Percentiles rank a stretch among this genome's conserved stretches.
Evolutionary conservation across 2,113 vertebrate species (phyloP).

Genomic region (Mus spicilegus): DNA sequence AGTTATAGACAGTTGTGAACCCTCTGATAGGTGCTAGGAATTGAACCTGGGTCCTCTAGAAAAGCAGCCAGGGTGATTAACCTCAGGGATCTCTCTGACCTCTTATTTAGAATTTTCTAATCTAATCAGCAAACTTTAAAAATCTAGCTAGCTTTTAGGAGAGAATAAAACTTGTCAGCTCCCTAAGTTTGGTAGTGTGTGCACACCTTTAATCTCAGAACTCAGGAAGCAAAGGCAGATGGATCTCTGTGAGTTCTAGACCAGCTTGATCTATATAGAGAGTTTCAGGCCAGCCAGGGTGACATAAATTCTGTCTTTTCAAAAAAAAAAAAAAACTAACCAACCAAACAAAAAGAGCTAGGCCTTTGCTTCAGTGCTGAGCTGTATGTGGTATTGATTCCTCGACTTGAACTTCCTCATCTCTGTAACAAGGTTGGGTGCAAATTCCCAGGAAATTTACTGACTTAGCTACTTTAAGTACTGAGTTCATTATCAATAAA

Average conservation of each 20-base stretch:
- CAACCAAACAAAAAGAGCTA: not conserved
- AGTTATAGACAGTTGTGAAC: not conserved
- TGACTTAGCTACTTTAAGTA: not conserved
- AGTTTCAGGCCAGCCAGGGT: not conserved
- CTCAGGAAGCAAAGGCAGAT: not conserved
- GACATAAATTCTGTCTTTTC: not conserved
- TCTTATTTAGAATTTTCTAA: conserved; percentile 23
- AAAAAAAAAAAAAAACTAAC: no score
- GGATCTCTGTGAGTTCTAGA: not conserved
- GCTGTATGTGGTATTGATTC: not conserved
- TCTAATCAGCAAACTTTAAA: conserved; percentile 21
- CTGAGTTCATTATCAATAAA: not conserved
- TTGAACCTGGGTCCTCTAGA: not conserved
- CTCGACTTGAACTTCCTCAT: not conserved
- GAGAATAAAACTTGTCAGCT: not conserved
- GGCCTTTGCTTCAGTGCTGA: not conserved
- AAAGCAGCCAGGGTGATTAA: not conserved
- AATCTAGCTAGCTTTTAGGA: conserved; percentile 34
- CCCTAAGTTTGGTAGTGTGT: not conserved
- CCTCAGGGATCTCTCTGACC: not conserved
- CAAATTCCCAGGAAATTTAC: not conserved
- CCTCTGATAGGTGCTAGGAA: no score
- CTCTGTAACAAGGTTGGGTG: not conserved
- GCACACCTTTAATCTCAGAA: not conserved
- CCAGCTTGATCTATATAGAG: not conserved